These are phyloP conservation scores for Lagopus leucura DNA, from an alignment of 2,113 vertebrate genomes.

Conservation along the genomic window DNA sequence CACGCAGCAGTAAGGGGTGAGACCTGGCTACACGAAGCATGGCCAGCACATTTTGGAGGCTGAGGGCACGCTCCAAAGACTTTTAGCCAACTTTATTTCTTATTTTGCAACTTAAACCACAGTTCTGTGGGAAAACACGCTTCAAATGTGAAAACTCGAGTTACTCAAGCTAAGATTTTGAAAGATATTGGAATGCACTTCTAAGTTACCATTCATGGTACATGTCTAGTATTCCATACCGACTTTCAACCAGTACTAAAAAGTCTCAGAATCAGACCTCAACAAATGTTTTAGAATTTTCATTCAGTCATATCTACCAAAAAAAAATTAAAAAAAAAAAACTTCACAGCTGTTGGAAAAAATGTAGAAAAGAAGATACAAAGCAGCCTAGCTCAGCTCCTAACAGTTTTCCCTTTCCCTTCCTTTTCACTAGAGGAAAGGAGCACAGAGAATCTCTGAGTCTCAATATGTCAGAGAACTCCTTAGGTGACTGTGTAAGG, in stretches of 20 bases:
- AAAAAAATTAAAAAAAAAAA: background rate
- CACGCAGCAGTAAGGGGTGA: background rate
- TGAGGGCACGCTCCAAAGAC: background rate
- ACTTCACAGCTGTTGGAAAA: background rate
- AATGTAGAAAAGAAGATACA: background rate
- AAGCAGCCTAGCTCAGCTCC: background rate
- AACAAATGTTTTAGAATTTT: background rate
- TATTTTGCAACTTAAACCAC: constrained; percentile 27
- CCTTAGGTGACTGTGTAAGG: background rate
- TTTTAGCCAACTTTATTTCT: background rate
- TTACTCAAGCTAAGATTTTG: background rate
- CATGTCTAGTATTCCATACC: background rate
- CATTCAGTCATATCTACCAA: background rate
- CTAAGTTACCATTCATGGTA: background rate
- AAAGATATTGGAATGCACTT: constrained; percentile 4
- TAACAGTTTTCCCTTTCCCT: background rate
- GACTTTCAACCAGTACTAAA: background rate
- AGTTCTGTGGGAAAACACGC: background rate
- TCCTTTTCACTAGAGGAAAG: background rate
- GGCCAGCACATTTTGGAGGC: background rate
- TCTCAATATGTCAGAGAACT: background rate
- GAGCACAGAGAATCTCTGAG: background rate
- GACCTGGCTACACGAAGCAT: background rate
- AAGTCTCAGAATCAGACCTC: background rate
- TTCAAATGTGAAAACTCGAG: background rate